phyloP scores from a whole-genome alignment of 2,888 invertebrate species.

The Andricus curvator region DNA sequence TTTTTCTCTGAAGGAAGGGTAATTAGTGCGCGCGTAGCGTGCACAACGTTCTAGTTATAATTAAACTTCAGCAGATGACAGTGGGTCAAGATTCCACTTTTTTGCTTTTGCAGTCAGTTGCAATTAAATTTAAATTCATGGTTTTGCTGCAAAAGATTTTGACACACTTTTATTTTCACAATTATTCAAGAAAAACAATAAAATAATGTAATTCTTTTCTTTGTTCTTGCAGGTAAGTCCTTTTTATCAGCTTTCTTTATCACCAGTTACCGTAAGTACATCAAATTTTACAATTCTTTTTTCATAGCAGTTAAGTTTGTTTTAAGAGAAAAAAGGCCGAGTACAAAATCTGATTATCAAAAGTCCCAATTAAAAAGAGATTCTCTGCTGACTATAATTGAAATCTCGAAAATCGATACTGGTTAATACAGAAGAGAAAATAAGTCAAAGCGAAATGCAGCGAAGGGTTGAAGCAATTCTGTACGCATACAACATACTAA shows the following conservation, averaged over 20 bases:
- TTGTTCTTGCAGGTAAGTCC: neutral
- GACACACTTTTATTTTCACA: no score
- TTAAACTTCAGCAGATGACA: no score
- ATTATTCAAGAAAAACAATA: neutral
- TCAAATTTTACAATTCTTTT: neutral
- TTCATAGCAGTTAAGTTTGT: no score
- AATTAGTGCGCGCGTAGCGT: no score
- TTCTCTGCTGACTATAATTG: neutral
- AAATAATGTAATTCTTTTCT: neutral
- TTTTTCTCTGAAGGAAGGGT: no score
- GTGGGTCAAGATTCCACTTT: no score
- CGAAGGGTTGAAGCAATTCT: conserved; percentile 14
- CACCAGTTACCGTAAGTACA: neutral
- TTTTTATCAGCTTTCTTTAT: neutral
- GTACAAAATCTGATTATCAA: neutral
- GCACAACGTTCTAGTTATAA: no score
- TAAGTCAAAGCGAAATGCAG: conserved; percentile 6
- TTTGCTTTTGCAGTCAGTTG: no score
- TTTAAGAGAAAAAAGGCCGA: neutral
- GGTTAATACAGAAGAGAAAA: neutral
- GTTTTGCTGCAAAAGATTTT: no score
- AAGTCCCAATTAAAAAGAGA: neutral
- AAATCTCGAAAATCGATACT: neutral
- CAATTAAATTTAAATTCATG: no score
- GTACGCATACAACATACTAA: neutral